These are phyloP conservation scores for Palythoa caribaeorum DNA, from an alignment of 92 coral and sea anemone species.

Conservation along the genomic window DNA sequence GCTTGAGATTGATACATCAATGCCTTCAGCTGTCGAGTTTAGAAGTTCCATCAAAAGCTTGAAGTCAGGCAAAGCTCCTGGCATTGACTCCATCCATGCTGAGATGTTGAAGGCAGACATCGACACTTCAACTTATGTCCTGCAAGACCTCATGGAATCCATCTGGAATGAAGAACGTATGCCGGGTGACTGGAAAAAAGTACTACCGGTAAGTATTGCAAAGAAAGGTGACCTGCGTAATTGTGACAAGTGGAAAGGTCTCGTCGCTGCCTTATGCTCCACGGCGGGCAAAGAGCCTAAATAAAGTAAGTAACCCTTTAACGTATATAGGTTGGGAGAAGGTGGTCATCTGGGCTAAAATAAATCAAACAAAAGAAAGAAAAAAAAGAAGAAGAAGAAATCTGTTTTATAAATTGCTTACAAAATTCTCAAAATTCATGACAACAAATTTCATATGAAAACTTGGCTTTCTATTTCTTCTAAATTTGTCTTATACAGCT, in stretches of 20 bases:
- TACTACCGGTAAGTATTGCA: neutral
- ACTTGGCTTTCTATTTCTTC: neutral
- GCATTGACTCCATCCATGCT: slow-evolving; percentile 41
- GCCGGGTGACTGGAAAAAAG: slow-evolving; percentile 5
- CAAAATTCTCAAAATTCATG: too few relatives aligned
- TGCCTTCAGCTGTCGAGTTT: neutral
- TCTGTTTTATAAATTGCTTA: too few relatives aligned
- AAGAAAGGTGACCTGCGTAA: neutral
- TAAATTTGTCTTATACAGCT: neutral
- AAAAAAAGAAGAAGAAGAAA: too few relatives aligned
- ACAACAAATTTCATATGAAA: too few relatives aligned
- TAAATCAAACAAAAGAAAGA: too few relatives aligned
- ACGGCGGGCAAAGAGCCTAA: too few relatives aligned
- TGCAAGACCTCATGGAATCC: neutral
- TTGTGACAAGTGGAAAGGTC: slow-evolving; percentile 41
- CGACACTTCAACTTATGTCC: neutral
- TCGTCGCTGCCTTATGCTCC: too few relatives aligned
- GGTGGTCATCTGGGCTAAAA: too few relatives aligned
- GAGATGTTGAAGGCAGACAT: slow-evolving; percentile 26
- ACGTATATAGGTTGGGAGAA: too few relatives aligned
- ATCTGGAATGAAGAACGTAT: neutral
- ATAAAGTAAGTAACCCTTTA: too few relatives aligned
- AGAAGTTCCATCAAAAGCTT: neutral
- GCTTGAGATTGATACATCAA: neutral
- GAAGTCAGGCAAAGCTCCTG: neutral